Base-by-base conservation (phyloP, 2,888 invertebrate species). In the Pseudanteris insignis region DNA sequence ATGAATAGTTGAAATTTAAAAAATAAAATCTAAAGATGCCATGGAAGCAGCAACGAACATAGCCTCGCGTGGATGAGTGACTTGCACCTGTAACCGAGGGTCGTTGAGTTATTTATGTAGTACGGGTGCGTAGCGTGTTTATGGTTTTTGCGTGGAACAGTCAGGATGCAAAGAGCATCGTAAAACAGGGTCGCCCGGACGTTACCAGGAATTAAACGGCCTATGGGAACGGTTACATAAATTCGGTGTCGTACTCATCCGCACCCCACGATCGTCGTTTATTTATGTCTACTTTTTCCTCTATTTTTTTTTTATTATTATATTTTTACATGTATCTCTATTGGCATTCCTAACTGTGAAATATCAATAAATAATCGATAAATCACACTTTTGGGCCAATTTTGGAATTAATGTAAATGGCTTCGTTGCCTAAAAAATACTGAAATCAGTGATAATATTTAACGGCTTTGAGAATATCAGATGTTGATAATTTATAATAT, bases 61-160 rank as follows among this genome's bases (percentile, higher is more conserved):
- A 21, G 28, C 21, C 18, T 18, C 18, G 18, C 6, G 18, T 6
- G 18, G 3, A 18, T 18, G 18, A 18, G n/a, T n/a, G 26, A 26
- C 37, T 33, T 28, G 30, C 48, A 50, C 57, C 57, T 48, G 57
- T 34, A 57, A 26, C 15, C 25, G 58, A 13, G 51, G 50, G 37
- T 25, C 40, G 54, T 47, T 53, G 63, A 61, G 70, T 73, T 75
- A 75, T 75, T 74, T 76, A 73, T 74, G 70, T 65, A 72, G 69
- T 71, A 67, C 66, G 67, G 61, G 68, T 67, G 68, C 65, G 59
- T 63, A 66, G 65, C 67, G 68, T 73, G 71, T 75, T 76, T 75
- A 74, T 73, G 69, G 72, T 71, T 70, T 70, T 70, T 67, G 43
- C 65, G 51, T 46, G 62, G 60, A 53, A 59, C 65, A 50, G 57